Conservation (phyloP, 2,888 invertebrate genomes). For the Acronicta alni region DNA sequence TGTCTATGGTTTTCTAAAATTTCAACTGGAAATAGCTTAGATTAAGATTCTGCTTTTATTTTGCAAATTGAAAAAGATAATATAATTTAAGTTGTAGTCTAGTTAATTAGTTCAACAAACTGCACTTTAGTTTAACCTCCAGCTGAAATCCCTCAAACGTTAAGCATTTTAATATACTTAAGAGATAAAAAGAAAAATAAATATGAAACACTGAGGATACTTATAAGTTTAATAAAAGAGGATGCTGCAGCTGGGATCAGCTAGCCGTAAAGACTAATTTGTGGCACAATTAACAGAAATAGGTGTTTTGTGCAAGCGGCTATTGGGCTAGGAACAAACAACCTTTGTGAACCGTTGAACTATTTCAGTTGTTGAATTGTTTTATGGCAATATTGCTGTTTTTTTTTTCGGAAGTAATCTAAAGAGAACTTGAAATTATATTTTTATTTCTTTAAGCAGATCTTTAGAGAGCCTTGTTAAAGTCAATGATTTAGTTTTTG, state of each 20-base stretch:
- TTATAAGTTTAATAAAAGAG: constrained; percentile 36
- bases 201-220: constrained; percentile 17
- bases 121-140: neutral
- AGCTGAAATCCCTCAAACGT: neutral
- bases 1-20: constrained; percentile 14
- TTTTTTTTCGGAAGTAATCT: no score
- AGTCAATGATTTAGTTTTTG: no score
- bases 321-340: constrained; percentile 24
- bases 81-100: no score
- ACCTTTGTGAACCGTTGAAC: constrained; percentile 15
- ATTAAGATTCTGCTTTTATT: no score
- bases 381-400: neutral
- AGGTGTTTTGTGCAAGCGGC: constrained; percentile 38
- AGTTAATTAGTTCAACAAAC: no score
- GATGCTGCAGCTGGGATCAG: constrained; percentile 35
- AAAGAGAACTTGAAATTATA: no score
- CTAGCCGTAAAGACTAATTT: constrained; percentile 30
- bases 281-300: constrained; percentile 47
- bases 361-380: constrained; percentile 17
- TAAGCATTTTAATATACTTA: constrained; percentile 12
- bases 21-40: constrained; percentile 25
- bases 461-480: no score
- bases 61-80: no score
- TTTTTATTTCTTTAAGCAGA: no score
- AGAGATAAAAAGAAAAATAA: constrained; percentile 13